Percentiles rank a stretch among this genome's conserved stretches.
These are phyloP conservation scores for Scopus umbretta DNA, from an alignment of 2,113 vertebrate genomes.

Conservation along the genomic window DNA sequence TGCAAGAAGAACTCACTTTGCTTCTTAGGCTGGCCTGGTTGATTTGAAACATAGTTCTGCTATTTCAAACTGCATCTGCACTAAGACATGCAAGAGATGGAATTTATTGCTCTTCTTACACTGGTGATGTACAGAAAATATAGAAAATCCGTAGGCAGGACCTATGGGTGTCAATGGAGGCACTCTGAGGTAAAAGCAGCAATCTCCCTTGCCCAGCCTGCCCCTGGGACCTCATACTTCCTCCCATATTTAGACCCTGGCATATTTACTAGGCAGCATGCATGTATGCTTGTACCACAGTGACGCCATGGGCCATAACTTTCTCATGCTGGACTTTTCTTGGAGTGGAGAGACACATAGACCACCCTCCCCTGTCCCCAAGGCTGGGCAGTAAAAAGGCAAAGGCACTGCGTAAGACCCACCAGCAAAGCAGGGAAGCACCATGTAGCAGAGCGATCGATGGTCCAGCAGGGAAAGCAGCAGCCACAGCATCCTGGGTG, in stretches of 20 bases:
- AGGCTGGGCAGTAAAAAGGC: background rate
- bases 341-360: background rate
- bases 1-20: background rate
- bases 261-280: background rate
- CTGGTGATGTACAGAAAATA: background rate
- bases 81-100: background rate
- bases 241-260: background rate
- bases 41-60: background rate
- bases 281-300: background rate
- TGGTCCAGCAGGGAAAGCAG: background rate
- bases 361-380: background rate
- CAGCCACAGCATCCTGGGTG: background rate
- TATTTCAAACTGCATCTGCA: background rate
- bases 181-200: background rate
- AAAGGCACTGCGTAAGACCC: background rate
- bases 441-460: fast-evolving
- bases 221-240: background rate
- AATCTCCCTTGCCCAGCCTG: background rate
- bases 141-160: background rate
- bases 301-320: background rate
- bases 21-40: background rate
- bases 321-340: background rate
- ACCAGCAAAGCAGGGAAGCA: background rate
- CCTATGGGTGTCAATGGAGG: background rate
- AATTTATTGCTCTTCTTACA: background rate